Percentiles rank a stretch among this genome's conserved stretches.
These are phyloP conservation scores for Tholera decimalis DNA, from an alignment of 2,888 invertebrate genomes.

Conservation along the genomic window DNA sequence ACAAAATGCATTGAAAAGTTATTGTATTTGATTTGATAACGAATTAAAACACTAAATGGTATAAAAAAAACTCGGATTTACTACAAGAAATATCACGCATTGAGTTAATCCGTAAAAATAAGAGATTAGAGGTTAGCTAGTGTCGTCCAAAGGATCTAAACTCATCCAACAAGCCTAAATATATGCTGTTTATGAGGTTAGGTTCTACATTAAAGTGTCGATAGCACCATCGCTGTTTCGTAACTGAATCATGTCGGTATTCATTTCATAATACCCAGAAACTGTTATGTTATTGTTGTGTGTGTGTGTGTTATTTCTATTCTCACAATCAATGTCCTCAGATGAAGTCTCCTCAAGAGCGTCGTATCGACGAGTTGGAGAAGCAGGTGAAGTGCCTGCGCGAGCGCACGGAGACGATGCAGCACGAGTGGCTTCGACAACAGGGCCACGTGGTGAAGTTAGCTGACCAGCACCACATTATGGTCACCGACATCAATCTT, in stretches of 20 bases:
- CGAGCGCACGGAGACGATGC: slow-evolving; percentile 92
- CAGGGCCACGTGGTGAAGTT: slow-evolving; percentile 94
- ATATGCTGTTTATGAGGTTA: no score
- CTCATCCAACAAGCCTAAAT: no score
- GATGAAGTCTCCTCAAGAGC: slow-evolving; percentile 90
- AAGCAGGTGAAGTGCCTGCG: slow-evolving; percentile 92
- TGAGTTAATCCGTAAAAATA: no score
- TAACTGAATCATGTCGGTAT: not conserved
- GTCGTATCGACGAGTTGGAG: slow-evolving; percentile 93
- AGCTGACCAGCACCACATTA: slow-evolving; percentile 93
- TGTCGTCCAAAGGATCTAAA: no score
- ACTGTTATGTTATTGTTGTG: not conserved
- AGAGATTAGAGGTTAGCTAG: no score
- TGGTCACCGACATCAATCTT: slow-evolving; percentile 93
- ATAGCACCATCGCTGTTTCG: not conserved
- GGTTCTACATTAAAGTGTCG: no score
- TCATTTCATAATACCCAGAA: not conserved
- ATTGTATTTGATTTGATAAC: no score
- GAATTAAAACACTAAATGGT: no score
- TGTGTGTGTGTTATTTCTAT: not conserved
- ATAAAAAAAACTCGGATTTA: no score
- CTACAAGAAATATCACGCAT: no score
- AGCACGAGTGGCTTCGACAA: slow-evolving; percentile 95
- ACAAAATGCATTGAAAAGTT: no score
- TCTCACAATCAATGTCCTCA: slow-evolving; percentile 45